These are phyloP conservation scores for Nasonia giraulti DNA, from an alignment of 1,140 invertebrate genomes.

Conservation along the genomic window DNA sequence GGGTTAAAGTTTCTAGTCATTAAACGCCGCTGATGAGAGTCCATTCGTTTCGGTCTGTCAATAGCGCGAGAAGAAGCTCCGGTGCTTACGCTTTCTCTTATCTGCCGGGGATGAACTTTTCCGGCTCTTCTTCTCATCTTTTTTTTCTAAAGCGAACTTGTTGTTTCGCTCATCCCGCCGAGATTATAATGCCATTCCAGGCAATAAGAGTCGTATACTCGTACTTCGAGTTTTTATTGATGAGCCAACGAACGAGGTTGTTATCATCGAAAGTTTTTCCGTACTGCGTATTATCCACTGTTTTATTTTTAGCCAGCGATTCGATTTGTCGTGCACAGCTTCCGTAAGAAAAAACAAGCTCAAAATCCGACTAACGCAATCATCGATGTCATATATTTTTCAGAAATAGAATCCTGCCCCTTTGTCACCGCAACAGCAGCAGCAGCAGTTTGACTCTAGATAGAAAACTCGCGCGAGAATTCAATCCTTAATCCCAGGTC, in stretches of 20 bases:
- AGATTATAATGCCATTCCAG: neutral
- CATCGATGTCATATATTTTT: neutral
- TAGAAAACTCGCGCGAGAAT: neutral
- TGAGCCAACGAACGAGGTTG: neutral
- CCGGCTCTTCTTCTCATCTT: neutral
- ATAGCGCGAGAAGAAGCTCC: conserved; percentile 20
- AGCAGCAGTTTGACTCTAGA: too few relatives aligned
- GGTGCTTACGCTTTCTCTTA: conserved; percentile 4
- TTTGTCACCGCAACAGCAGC: too few relatives aligned
- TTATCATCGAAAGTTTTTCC: neutral
- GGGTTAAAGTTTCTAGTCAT: conserved; percentile 40
- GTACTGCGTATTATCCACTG: neutral
- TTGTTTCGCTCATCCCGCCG: neutral
- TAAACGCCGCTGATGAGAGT: conserved; percentile 36
- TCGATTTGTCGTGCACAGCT: too few relatives aligned
- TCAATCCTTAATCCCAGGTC: neutral
- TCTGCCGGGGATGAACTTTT: neutral
- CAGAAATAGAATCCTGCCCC: neutral
- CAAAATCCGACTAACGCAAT: neutral
- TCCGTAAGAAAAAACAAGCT: neutral
- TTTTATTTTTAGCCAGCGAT: too few relatives aligned
- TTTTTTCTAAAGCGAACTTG: neutral
- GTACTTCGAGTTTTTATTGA: neutral
- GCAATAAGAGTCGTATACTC: neutral
- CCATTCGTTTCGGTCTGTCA: conserved; percentile 42